Conservation (phyloP, 2,113 vertebrate species). For the Thamnophis sirtalis region DNA sequence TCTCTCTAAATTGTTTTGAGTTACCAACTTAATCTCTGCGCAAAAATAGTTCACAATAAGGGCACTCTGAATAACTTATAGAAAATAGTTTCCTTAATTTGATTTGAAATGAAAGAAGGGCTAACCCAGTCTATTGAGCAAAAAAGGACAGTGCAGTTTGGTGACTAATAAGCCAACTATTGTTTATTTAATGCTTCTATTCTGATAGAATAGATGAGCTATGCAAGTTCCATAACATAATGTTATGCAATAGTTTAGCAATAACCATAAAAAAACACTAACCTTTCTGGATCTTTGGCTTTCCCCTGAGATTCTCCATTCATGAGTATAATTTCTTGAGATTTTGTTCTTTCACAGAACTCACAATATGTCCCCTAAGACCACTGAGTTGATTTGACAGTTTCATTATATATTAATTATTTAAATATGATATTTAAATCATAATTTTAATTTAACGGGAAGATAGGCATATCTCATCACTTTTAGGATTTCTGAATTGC, state of each 20-base stretch:
- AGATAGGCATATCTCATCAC: neutral
- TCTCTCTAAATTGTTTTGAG: neutral
- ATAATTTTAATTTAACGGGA: neutral
- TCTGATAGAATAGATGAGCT: neutral
- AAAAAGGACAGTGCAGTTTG: neutral
- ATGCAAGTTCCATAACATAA: neutral
- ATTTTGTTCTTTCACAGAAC: neutral
- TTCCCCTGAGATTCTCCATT: neutral
- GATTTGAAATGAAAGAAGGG: slow-evolving; percentile 14
- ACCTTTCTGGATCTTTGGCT: neutral
- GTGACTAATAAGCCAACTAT: neutral
- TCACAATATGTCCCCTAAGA: neutral
- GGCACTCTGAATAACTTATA: neutral
- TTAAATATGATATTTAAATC: neutral
- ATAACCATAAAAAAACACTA: neutral
- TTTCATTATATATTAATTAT: neutral
- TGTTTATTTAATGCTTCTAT: neutral
- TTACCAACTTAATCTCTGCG: neutral
- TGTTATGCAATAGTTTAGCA: neutral
- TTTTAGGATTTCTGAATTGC: neutral
- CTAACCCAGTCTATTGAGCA: neutral
- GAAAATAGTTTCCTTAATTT: slow-evolving; percentile 14
- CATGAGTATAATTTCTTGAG: neutral
- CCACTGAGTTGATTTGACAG: neutral
- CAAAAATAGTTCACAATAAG: slow-evolving; percentile 11